phyloP scores from a whole-genome alignment of 37 sponge, comb jelly and placozoan species.

The Agelas oroides region DNA sequence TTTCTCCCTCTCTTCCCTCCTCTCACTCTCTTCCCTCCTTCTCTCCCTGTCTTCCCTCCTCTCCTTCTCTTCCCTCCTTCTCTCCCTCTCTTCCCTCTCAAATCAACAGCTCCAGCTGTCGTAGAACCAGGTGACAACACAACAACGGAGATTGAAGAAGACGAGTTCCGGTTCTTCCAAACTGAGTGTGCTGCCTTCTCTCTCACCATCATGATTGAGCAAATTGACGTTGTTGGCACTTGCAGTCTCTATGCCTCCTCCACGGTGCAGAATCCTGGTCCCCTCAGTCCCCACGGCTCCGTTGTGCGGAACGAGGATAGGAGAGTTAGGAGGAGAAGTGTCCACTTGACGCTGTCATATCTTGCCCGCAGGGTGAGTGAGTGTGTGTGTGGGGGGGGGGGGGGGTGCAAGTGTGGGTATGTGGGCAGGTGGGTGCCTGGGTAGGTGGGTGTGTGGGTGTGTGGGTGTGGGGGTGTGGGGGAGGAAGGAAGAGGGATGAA shows the following conservation, averaged over 20 bases:
- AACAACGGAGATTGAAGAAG: constrained; percentile 71
- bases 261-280: constrained; percentile 81
- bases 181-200: constrained; percentile 74
- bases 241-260: constrained; percentile 83
- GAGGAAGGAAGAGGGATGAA: not conserved
- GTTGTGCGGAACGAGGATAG: constrained; percentile 69
- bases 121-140: constrained; percentile 86
- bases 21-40: not conserved
- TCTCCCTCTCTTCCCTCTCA: not conserved
- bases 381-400: not conserved
- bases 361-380: not conserved
- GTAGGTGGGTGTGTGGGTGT: not conserved
- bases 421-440: not conserved
- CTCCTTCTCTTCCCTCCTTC: not conserved
- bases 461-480: not conserved
- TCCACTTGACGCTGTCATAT: constrained; percentile 13
- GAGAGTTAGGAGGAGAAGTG: constrained; percentile 6
- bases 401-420: not conserved
- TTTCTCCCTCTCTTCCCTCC: not conserved
- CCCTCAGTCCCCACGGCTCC: constrained; percentile 40
- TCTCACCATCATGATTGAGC: constrained; percentile 76
- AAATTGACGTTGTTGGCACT: constrained; percentile 77
- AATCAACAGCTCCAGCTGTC: constrained; percentile 68
- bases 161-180: constrained; percentile 91
- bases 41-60: too few relatives aligned